Conservation (phyloP, 2,797 vertebrate genomes). For the Triplophysa yarkandensis region DNA sequence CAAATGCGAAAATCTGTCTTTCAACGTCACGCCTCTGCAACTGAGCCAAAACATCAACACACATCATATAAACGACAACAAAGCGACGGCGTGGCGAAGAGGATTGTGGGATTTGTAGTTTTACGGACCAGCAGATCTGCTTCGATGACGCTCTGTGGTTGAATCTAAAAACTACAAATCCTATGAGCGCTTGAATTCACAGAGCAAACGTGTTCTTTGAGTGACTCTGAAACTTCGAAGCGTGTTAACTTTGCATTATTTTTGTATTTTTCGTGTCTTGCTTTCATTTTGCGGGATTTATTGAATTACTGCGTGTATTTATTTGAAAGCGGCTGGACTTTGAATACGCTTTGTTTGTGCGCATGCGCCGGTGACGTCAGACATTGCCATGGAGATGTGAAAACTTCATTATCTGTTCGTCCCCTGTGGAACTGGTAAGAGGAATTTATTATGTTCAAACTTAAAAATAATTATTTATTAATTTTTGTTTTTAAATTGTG, state of each 20-base stretch:
- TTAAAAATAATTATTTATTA: neutral
- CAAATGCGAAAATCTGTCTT: neutral
- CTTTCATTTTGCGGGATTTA: neutral
- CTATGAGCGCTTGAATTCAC: neutral
- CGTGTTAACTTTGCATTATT: neutral
- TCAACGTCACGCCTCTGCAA: constrained; percentile 15
- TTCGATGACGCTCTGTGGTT: neutral
- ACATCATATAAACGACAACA: neutral
- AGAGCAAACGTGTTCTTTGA: neutral
- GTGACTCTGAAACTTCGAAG: neutral
- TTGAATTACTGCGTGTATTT: neutral
- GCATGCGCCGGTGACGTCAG: neutral
- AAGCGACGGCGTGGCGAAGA: neutral
- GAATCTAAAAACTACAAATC: constrained; percentile 19
- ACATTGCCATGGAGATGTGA: constrained; percentile 19
- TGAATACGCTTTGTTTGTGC: neutral
- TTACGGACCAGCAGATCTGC: neutral
- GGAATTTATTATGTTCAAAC: neutral
- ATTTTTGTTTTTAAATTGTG: neutral
- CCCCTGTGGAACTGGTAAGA: constrained; percentile 19
- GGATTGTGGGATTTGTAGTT: constrained; percentile 26
- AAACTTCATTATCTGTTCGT: neutral
- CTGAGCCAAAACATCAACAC: constrained; percentile 38
- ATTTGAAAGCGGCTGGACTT: neutral
- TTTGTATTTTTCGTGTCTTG: neutral